phyloP scores from a whole-genome alignment of 2,113 vertebrate genomes.

The Tringa solitaria region DNA sequence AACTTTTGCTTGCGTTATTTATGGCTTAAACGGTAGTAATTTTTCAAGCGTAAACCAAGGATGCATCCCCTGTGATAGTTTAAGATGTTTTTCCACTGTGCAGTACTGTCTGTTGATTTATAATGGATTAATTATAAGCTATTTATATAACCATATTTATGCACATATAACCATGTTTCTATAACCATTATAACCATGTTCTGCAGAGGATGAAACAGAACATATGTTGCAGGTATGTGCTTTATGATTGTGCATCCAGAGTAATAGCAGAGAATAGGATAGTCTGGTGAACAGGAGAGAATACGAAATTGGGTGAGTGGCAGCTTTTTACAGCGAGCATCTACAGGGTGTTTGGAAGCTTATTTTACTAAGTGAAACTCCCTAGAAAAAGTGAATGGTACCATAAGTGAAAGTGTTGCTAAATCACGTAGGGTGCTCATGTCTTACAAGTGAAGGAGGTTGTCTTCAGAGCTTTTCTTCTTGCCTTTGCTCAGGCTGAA shows the following conservation, averaged over 20 bases:
- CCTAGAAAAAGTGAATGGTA: background rate
- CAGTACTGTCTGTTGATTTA: background rate
- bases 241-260: background rate
- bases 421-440: background rate
- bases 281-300: background rate
- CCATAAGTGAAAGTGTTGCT: background rate
- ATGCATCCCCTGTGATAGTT: background rate
- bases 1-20: background rate
- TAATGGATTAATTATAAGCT: background rate
- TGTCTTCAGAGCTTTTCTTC: background rate
- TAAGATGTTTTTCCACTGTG: background rate
- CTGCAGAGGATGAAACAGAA: background rate
- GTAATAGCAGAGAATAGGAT: background rate
- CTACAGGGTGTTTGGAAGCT: background rate
- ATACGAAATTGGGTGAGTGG: background rate
- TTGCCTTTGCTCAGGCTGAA: background rate
- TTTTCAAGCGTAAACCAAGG: background rate
- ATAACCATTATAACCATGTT: background rate
- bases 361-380: background rate
- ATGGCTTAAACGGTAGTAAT: background rate
- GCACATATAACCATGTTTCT: background rate
- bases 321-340: background rate
- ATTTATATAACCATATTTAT: background rate
- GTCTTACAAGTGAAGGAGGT: background rate
- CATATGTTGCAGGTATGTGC: background rate